A percentile compares a stretch with the other conserved stretches of the same genome.
These are phyloP conservation scores for Nephrotoma guestfalica DNA, from an alignment of 2,888 invertebrate species.

Conservation along the genomic window DNA sequence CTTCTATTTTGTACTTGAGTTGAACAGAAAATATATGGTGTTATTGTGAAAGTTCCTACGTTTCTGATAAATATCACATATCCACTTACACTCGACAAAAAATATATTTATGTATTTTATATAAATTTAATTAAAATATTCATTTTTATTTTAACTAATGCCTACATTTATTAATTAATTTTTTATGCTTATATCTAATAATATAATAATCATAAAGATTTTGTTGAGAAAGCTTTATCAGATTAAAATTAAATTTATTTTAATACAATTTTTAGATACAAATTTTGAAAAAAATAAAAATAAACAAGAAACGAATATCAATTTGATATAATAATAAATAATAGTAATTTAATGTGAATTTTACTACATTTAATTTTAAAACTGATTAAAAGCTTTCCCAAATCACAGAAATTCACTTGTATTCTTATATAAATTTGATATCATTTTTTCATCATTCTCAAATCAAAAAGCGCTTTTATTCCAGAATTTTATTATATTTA, in stretches of 20 bases:
- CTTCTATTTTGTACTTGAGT: not conserved
- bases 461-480: not conserved
- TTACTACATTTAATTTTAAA: not conserved
- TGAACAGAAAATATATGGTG: not conserved
- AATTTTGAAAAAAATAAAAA: not conserved
- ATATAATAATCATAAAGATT: conserved; percentile 1
- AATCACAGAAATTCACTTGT: conserved; percentile 12
- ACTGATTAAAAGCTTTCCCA: conserved; percentile 12
- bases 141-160: not conserved
- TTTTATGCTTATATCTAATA: not conserved
- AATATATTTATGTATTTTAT: not conserved
- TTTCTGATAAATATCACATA: not conserved
- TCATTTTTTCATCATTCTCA: not conserved
- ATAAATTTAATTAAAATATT: not conserved
- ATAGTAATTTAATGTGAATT: not conserved
- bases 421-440: not conserved
- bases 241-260: not conserved
- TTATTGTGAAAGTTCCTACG: not conserved
- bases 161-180: not conserved
- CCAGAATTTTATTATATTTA: not conserved
- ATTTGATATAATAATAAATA: not conserved
- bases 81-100: not conserved
- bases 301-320: not conserved
- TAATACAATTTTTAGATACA: not conserved
- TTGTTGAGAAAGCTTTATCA: conserved; percentile 6